phyloP scores from a whole-genome alignment of 2,888 invertebrate genomes.

The Dusona sp. region DNA sequence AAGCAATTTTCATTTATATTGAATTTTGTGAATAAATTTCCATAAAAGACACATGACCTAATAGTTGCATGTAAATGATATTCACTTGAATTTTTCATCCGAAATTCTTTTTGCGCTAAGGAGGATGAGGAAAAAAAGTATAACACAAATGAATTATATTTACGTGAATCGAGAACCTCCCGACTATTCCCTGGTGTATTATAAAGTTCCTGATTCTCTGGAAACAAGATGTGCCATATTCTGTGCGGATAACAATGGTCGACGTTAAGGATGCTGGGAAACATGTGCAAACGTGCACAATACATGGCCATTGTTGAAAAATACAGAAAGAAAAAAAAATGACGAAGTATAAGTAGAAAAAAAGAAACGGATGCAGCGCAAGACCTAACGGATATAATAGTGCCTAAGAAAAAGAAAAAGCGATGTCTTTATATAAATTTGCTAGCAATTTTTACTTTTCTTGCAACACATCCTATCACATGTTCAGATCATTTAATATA shows the following conservation, averaged over 20 bases:
- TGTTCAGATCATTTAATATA: background rate
- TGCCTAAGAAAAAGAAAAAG: slow-evolving; percentile 11
- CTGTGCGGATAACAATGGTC: slow-evolving; percentile 24
- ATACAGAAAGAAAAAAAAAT: background rate
- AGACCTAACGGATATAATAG: slow-evolving; percentile 15
- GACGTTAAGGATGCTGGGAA: slow-evolving; percentile 26
- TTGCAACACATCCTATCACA: background rate
- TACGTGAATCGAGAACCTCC: background rate
- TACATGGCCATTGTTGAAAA: slow-evolving; percentile 1
- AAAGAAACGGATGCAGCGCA: slow-evolving; percentile 6
- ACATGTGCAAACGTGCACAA: slow-evolving; percentile 4
- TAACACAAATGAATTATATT: background rate
- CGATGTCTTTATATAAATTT: background rate
- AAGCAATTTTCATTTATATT: background rate
- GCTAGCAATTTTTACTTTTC: background rate
- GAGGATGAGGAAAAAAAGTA: background rate
- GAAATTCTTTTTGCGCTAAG: background rate
- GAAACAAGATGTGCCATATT: slow-evolving; percentile 25
- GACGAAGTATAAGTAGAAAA: background rate
- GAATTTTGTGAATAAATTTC: background rate
- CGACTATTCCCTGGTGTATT: slow-evolving; percentile 28
- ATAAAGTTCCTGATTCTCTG: slow-evolving; percentile 39
- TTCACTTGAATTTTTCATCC: background rate
- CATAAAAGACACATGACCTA: background rate
- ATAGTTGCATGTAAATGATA: background rate